Conservation (phyloP, 2,113 vertebrate species). For the Lates calcarifer region DNA sequence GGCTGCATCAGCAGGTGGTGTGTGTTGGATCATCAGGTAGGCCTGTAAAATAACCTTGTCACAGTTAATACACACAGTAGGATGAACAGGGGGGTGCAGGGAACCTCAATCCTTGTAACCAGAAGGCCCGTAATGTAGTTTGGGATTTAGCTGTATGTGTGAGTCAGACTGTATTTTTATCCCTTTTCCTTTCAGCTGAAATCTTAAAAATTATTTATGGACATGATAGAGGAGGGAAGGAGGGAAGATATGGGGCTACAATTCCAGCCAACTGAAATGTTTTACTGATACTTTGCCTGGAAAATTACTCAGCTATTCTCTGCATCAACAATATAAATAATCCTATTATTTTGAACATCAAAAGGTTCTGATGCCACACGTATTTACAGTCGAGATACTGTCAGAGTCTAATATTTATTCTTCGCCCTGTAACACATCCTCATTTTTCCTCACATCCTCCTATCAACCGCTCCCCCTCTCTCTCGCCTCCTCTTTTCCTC, state of each 20-base stretch:
- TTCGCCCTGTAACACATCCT: conserved; percentile 25
- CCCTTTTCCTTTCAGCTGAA: not conserved
- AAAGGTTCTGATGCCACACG: not conserved
- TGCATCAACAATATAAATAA: not conserved
- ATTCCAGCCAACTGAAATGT: not conserved
- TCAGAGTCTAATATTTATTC: conserved; percentile 43
- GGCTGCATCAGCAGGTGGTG: conserved; percentile 70
- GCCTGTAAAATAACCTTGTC: conserved; percentile 55
- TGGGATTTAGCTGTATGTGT: not conserved
- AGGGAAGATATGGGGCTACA: not conserved
- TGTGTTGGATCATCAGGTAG: conserved; percentile 66
- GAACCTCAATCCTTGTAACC: not conserved
- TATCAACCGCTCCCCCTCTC: conserved; percentile 23
- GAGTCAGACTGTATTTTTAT: not conserved
- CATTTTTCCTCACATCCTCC: conserved; percentile 46
- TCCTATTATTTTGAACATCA: conserved; percentile 21
- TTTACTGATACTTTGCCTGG: not conserved
- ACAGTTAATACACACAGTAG: conserved; percentile 19
- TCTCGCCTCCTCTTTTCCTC: conserved; percentile 34
- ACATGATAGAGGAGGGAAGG: not conserved
- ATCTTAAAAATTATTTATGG: not conserved
- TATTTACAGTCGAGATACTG: conserved; percentile 28
- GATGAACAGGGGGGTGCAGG: conserved; percentile 1
- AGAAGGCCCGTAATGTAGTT: not conserved
- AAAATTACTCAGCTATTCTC: conserved; percentile 11